Percentiles rank a stretch among this genome's conserved stretches.
These are phyloP conservation scores for Lophotriccus pileatus DNA, from an alignment of 2,797 vertebrate species.

Conservation along the genomic window DNA sequence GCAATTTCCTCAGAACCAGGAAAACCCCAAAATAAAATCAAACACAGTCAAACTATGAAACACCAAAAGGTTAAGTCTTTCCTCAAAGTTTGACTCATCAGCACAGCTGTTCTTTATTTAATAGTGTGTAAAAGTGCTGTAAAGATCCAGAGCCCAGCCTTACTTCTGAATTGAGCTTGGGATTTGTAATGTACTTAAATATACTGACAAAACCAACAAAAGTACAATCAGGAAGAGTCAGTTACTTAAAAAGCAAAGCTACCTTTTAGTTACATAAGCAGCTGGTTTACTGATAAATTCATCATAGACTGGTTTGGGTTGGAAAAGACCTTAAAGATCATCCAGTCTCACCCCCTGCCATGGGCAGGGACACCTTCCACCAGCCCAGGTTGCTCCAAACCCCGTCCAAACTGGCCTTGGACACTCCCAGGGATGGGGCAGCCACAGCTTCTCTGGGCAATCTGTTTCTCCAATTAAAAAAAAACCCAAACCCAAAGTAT, in stretches of 20 bases:
- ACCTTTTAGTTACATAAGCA: neutral
- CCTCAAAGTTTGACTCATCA: neutral
- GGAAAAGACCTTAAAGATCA: neutral
- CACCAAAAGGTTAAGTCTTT: neutral
- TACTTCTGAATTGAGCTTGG: neutral
- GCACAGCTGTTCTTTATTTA: neutral
- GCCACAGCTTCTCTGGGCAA: neutral
- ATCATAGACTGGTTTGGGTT: neutral
- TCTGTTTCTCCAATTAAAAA: neutral
- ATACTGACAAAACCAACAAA: neutral
- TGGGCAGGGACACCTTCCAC: neutral
- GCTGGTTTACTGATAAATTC: neutral
- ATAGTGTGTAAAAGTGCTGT: neutral
- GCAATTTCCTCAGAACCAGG: neutral
- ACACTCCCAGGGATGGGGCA: neutral
- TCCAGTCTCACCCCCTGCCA: neutral
- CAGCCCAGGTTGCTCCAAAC: rapidly evolving
- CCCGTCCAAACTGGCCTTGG: neutral
- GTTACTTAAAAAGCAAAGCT: neutral
- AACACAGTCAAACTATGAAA: neutral
- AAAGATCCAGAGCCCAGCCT: neutral
- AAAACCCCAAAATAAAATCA: neutral
- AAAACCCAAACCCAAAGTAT: neutral
- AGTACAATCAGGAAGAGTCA: neutral
- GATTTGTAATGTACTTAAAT: neutral